Conservation (phyloP, 2,113 vertebrate genomes). For the Vombatus ursinus region DNA sequence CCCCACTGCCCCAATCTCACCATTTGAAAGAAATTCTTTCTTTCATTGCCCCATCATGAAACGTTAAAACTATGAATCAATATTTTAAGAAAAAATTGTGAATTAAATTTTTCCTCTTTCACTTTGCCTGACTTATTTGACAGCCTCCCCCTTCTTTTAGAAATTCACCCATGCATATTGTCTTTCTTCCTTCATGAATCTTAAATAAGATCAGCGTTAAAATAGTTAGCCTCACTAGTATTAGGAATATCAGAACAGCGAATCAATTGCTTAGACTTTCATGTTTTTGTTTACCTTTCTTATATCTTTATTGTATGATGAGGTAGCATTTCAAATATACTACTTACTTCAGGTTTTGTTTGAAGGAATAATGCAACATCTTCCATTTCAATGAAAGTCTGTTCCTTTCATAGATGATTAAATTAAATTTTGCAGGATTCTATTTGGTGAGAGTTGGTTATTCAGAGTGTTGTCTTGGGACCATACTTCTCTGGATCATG, state of each 20-base stretch:
- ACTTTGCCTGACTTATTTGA: neutral
- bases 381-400: neutral
- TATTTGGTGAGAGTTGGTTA: neutral
- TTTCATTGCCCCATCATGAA: neutral
- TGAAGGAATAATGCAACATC: neutral
- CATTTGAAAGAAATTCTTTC: neutral
- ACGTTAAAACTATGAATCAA: neutral
- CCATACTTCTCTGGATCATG: neutral
- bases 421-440: neutral
- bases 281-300: neutral
- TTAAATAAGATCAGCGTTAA: neutral
- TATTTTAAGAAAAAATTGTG: neutral
- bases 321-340: neutral
- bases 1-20: neutral
- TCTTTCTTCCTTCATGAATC: neutral
- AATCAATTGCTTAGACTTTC: neutral
- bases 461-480: neutral
- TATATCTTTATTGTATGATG: neutral
- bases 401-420: neutral
- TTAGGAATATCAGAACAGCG: neutral
- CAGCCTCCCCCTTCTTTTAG: neutral
- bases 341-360: neutral
- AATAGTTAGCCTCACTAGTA: neutral
- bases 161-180: neutral
- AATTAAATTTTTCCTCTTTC: neutral